Conservation (phyloP, 2,888 invertebrate species). For the Conomelus anceps region DNA sequence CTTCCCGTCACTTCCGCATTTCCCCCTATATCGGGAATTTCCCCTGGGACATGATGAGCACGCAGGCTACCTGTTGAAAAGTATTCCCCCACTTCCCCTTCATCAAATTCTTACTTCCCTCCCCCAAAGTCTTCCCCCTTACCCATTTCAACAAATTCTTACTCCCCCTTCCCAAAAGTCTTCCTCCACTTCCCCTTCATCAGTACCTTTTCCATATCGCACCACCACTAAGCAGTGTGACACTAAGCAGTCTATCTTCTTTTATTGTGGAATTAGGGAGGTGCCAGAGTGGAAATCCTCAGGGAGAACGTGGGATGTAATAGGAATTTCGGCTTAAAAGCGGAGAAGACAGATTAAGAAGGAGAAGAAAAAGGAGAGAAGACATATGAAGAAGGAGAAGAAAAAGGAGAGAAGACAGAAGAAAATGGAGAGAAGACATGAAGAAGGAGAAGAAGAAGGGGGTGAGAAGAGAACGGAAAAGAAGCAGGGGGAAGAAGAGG, state of each 20-base stretch:
- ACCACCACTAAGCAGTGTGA: background rate
- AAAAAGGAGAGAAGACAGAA: too few species aligned
- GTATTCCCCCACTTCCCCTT: background rate
- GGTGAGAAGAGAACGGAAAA: too few species aligned
- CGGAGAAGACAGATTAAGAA: too few species aligned
- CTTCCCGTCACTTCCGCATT: background rate
- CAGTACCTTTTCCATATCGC: too few species aligned
- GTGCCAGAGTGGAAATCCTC: background rate
- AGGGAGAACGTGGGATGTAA: background rate
- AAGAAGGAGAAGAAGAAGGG: too few species aligned
- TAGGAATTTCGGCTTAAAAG: background rate
- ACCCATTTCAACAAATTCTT: background rate
- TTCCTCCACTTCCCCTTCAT: background rate
- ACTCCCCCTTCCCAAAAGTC: background rate
- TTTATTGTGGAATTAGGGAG: background rate
- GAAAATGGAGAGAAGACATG: too few species aligned
- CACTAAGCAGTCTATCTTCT: background rate
- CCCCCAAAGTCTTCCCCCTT: background rate
- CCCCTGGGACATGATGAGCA: background rate
- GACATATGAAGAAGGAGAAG: too few species aligned
- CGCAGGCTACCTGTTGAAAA: background rate
- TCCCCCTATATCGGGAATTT: background rate
- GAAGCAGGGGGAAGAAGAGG: too few species aligned
- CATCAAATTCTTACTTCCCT: background rate
- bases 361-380: background rate